Base-by-base conservation (phyloP, 1,140 invertebrate species). In the Drosophila cardini region DNA sequence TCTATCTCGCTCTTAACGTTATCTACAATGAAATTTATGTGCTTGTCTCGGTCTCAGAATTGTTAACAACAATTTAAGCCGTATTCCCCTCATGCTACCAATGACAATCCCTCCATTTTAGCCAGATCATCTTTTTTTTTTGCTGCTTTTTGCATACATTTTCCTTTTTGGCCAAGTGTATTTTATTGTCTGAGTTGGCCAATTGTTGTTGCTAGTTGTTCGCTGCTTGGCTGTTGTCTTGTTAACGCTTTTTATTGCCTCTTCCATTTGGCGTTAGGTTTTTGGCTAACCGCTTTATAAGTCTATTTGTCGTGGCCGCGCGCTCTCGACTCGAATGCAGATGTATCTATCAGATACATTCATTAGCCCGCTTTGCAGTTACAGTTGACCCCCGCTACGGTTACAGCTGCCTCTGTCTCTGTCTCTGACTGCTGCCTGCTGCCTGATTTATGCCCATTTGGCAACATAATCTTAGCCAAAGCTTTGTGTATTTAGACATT, bases 271-370 rank as follows among this genome's bases (percentile, higher is more conserved):
- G 81, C 45, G 60, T 65, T 74, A 42, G 50, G 26, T 38, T 68
- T 65, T 71, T 45, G 74, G 63, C 68, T 30, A 72, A 72, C 71
- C n/a, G 50, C 63, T 70, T 74, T 74, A 74, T 74, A 74, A 74
- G 72, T 76, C 76, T 79, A 86, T 86, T 86, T 87, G 82, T 86
- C 79, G 68, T 69, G 48, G 60, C 15, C 53, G 64, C 21, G 21
- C 21, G 21, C 21, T 26, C 78, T 81, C 72, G 38, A 21, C 52
- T 36, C 52, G 45, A 85, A 52, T 87, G 82, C 82, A 86, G 83
- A 86, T 86, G 83, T 86, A 79, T 86, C 72, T 83, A 36, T 48
- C 79, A 83, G 82, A 86, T 87, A 83, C 82, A 87, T 87, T 86
- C 82, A 87, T 86, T 86, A 86, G 85, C 83, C 85, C 67, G 81